phyloP scores from a whole-genome alignment of 2,888 invertebrate species.

The Dinocampus coccinellae region DNA sequence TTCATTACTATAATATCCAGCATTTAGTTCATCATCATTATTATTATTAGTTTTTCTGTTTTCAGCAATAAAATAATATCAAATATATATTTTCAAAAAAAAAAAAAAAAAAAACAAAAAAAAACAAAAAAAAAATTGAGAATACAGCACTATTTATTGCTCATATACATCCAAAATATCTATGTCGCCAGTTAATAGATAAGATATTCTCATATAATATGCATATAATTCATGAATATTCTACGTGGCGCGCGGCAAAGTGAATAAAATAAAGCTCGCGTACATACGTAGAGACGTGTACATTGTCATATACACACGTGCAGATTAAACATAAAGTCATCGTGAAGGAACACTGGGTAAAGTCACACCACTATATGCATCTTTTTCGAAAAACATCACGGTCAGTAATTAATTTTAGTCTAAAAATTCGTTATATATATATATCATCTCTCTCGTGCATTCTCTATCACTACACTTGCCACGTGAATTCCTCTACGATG shows the following conservation, averaged over 20 bases:
- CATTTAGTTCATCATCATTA: background rate
- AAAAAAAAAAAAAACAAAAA: background rate
- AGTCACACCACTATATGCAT: background rate
- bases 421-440: slow-evolving; percentile 3
- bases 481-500: background rate
- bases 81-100: no score
- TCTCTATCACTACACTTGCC: no score
- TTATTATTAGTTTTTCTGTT: background rate
- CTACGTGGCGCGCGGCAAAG: slow-evolving; percentile 25
- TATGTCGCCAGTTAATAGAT: slow-evolving; percentile 3
- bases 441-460: no score
- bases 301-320: background rate
- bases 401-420: slow-evolving; percentile 16
- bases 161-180: background rate
- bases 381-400: slow-evolving; percentile 10
- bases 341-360: background rate
- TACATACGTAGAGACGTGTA: slow-evolving; percentile 6
- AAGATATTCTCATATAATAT: slow-evolving; percentile 26
- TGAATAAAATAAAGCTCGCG: slow-evolving; percentile 26
- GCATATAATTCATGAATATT: slow-evolving; percentile 39
- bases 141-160: background rate
- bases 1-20: background rate
- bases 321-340: background rate
- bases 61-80: background rate
- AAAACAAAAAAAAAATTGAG: background rate